Conservation (phyloP, 2,797 vertebrate genomes). For the Falco concolor region DNA sequence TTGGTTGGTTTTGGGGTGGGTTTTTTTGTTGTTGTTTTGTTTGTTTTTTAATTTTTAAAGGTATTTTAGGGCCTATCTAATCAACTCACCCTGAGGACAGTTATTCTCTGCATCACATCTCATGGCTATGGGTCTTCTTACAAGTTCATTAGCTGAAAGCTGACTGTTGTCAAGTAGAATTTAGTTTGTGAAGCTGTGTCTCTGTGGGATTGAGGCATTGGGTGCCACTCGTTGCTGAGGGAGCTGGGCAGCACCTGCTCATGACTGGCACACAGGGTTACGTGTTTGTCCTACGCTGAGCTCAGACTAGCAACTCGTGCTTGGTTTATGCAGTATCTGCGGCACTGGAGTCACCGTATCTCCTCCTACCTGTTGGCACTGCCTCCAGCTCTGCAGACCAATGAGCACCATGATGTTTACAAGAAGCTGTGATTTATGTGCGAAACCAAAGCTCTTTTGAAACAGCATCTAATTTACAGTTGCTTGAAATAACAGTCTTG, state of each 20-base stretch:
- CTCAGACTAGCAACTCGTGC: not conserved
- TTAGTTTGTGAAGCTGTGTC: not conserved
- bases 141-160: not conserved
- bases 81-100: not conserved
- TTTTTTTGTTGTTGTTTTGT: not conserved
- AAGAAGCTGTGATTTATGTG: not conserved
- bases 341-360: accelerated
- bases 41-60: not conserved
- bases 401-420: not conserved
- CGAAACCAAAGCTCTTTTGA: slow-evolving; percentile 3
- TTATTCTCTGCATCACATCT: not conserved
- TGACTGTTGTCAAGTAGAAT: not conserved
- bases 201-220: not conserved
- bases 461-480: not conserved
- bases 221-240: not conserved
- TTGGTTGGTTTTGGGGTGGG: not conserved
- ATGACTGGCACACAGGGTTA: not conserved
- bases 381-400: not conserved
- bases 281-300: not conserved
- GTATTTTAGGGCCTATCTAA: slow-evolving; percentile 17
- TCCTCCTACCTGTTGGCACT: not conserved
- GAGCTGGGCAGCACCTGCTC: not conserved
- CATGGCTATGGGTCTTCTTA: not conserved
- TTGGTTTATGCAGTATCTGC: not conserved
- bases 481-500: not conserved